Conservation (phyloP, 2,888 invertebrate species). For the Poecilobothrus nobilitatus region DNA sequence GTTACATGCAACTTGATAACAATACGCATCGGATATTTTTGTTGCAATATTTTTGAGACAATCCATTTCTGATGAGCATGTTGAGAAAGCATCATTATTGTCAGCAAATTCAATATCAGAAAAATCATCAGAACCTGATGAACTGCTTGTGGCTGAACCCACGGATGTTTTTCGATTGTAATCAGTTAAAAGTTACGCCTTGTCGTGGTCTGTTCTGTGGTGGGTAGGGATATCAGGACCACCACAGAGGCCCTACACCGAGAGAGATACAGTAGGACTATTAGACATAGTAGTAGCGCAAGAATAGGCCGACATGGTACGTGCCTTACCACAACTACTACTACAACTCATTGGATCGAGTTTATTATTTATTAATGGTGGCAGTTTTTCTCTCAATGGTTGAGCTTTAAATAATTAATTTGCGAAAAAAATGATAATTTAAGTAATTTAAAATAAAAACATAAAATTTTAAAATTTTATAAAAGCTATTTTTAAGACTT, state of each 20-base stretch:
- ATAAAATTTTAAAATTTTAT: neutral
- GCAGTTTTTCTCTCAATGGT: constrained; percentile 40
- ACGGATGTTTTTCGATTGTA: constrained; percentile 44
- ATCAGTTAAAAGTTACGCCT: constrained; percentile 46
- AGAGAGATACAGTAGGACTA: constrained; percentile 76
- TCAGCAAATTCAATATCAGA: no score
- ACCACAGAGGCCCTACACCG: constrained; percentile 97
- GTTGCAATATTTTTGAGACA: no score
- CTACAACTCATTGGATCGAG: constrained; percentile 44
- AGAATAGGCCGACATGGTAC: constrained; percentile 47
- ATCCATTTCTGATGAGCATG: no score
- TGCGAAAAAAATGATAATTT: neutral
- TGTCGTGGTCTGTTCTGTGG: no score
- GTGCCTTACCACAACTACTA: constrained; percentile 39
- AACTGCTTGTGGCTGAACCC: constrained; percentile 41
- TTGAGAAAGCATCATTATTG: no score
- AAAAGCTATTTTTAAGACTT: neutral
- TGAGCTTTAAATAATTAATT: constrained; percentile 26
- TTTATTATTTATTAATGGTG: constrained; percentile 45
- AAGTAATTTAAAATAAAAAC: neutral
- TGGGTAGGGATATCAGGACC: constrained; percentile 99
- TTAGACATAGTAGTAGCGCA: constrained; percentile 62
- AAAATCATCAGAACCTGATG: constrained; percentile 36
- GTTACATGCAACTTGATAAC: constrained; percentile 73
- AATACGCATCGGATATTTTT: no score